Base-by-base conservation (phyloP, 2,888 invertebrate species). In the Helleia helle region DNA sequence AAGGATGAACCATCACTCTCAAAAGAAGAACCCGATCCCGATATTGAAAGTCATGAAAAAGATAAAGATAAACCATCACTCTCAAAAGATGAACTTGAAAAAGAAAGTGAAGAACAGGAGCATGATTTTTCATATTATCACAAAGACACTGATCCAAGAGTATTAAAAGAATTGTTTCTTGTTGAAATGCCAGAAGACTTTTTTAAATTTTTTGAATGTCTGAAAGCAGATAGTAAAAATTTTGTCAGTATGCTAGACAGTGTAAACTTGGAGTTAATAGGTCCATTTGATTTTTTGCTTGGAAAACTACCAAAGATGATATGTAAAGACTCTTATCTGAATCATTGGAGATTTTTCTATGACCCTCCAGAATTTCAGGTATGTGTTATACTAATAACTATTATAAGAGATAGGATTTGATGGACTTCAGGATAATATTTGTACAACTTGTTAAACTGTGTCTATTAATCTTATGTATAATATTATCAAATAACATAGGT, bases 291-390 rank as follows among this genome's bases (percentile, higher is more conserved):
- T 71, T 89, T 95, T 38, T 69, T 97, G 25, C 77, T 86, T 31
- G 90, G 89, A 4, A 88, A 87, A 56, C 85, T 93, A 48, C 86
- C 86, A 1, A 69, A 74, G 42, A 65, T 88, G 14, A 71, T 86
- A 1, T 72, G 87, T 44, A 86, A 89, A 46, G 79, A 88, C 44
- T 79, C 90, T 45, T 93, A 91, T 64, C 85, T 95, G 36, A 74
- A 90, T 6, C 95, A 97, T 65, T 96, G 95, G 93, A 88, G 98
- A 54, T 97, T 93, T 73, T 95, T 89, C 65, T 95, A 92, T 71
- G 98, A 99, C 83, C 95, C 96, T 6, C 97, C 98, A 6, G 97
- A 98, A 74, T 94, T 97, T 71, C 94, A 95, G 79, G 90, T 90
- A 66, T 18, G 11, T 22, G 7, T 29, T 13, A 13, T 27, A 11